Conservation (phyloP, 2,888 invertebrate species). For the Leucoma salicis region DNA sequence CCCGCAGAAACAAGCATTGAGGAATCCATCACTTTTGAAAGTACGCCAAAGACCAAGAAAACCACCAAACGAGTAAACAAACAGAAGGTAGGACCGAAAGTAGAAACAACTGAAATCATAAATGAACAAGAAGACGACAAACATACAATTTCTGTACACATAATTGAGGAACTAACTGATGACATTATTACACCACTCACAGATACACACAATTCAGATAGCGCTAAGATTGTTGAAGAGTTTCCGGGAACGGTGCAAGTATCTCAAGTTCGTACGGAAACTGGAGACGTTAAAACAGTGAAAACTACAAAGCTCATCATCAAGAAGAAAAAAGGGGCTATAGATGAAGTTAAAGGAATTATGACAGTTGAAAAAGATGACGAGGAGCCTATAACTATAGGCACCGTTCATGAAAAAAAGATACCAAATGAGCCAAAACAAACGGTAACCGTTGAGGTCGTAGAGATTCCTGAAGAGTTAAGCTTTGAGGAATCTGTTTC, state of each 20-base stretch:
- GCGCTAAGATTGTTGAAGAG: constrained; percentile 41
- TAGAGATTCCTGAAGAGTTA: constrained; percentile 48
- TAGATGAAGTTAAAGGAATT: constrained; percentile 36
- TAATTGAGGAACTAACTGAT: constrained; percentile 12
- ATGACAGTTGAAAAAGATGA: constrained; percentile 26
- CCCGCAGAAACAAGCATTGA: neutral
- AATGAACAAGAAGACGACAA: constrained; percentile 16
- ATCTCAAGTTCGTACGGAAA: constrained; percentile 36
- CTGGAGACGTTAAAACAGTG: constrained; percentile 31
- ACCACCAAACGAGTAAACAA: neutral
- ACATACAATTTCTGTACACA: constrained; percentile 14
- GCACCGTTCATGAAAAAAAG: constrained; percentile 42
- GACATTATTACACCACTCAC: constrained; percentile 14
- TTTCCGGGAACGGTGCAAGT: constrained; percentile 32
- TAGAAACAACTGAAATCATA: neutral
- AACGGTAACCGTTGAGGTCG: constrained; percentile 34
- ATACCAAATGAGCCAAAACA: constrained; percentile 37
- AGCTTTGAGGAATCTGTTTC: constrained; percentile 37
- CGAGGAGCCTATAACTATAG: constrained; percentile 18
- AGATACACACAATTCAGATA: neutral
- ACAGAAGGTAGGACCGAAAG: neutral
- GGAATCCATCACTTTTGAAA: neutral
- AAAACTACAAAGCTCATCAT: constrained; percentile 42
- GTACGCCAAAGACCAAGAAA: neutral
- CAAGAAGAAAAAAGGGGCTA: constrained; percentile 37